Evolutionary conservation across 2,797 vertebrate species (phyloP), one percentile per base, ranked within the genome.

Genomic region (Pangasius macronema): DNA sequence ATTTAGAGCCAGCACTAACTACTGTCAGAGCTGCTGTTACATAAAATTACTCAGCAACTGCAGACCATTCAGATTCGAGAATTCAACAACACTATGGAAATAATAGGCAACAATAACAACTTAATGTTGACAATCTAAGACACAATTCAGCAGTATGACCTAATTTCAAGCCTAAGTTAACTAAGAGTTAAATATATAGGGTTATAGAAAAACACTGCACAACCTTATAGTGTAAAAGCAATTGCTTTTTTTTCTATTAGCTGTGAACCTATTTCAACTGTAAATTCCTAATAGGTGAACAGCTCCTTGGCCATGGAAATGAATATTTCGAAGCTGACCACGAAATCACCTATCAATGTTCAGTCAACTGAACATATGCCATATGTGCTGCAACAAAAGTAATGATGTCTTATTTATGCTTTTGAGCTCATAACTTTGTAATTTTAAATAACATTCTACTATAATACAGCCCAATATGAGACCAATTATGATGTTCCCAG

Each of bases 241-340:
- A 57, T 81, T 63, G 75, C 85, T 73, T 63, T 87, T 87, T 93
- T 95, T 95, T 95, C 94, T 94, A 93, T 95, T 93, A 94, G 92
- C 93, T 82, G 89, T 91, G 91, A 89, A 95, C 90, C 93, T 91
- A 91, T 91, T 94, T 95, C 88, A 94, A 95, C 95, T 95, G 94
- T 96, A 95, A 95, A 95, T 96, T 96, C 95, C 95, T 91, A 89
- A 89, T 92, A 94, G 93, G 94, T 96, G 94, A 96, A 93, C 93
- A 94, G 87, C 84, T 89, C 6, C 85, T 91, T 93, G 91, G 91
- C 90, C 39, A 76, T 80, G 53, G 86, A 61, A 65, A 51, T 9
- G 88, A 87, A 96, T 94, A 91, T 94, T 95, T 96, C 86, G 91
- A 92, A 94, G 93, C 93, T 95, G 93, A 93, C 91, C 91, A 89